Evolutionary conservation across 2,888 invertebrate species (phyloP).

Genomic region (Drosophila kanekoi): DNA sequence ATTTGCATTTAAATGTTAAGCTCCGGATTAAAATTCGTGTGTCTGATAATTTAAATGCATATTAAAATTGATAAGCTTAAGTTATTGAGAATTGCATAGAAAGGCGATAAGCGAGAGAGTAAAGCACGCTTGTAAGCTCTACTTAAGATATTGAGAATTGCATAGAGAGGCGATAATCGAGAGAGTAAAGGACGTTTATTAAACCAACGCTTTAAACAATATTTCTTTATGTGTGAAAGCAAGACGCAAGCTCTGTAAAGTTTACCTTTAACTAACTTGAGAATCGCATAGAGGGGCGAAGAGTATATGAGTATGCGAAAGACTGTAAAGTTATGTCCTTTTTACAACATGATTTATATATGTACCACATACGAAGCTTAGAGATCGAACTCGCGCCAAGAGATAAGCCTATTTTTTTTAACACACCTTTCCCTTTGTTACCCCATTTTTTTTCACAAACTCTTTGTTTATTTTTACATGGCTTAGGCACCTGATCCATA

Average conservation of each 20-base stretch:
- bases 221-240: too few species aligned
- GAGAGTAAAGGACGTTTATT: too few species aligned
- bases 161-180: background rate
- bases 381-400: too few species aligned
- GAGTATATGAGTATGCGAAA: too few species aligned
- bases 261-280: background rate
- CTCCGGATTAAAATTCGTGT: constrained; percentile 10
- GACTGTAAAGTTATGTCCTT: too few species aligned
- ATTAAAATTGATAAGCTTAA: background rate
- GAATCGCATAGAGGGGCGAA: background rate
- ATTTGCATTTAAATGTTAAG: constrained; percentile 46
- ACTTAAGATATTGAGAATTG: too few species aligned
- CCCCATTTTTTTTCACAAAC: background rate
- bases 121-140: too few species aligned
- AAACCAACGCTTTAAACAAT: too few species aligned
- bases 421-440: background rate
- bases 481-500: constrained; percentile 1
- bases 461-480: background rate
- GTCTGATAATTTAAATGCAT: background rate
- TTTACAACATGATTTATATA: too few species aligned
- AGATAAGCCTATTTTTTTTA: background rate
- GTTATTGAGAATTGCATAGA: background rate
- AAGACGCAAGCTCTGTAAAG: background rate
- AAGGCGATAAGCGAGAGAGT: background rate
- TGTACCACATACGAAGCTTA: too few species aligned